Evolutionary conservation across 2,797 vertebrate species (phyloP), one percentile per base, ranked within the genome.

Genomic region (Spizella passerina): DNA sequence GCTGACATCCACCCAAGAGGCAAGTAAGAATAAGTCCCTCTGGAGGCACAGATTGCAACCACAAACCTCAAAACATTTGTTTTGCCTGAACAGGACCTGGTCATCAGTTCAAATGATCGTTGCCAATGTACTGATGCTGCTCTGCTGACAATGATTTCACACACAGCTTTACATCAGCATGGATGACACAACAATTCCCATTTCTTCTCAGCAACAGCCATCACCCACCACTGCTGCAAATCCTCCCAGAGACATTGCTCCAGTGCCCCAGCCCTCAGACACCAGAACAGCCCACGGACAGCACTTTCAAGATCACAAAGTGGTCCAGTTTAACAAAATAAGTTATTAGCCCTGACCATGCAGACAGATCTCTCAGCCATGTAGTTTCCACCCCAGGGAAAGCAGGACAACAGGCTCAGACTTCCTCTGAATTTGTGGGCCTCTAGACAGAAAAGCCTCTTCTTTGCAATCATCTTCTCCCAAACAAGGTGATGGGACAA

Each of bases 31-130:
- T 5, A 14, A 68, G 1, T 12, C 26, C 46, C 38, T 65, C 18
- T 26, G 34, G 4, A 5, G 7, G 24, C 38, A 60, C 29, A 52
- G 30, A 72, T 5, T 30, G 19, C 46, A 71, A 14, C 19, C 17
- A 7, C 17, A 19, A 36, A 52, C 16, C 22, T 49, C 56, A 38
- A 16, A 1, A 2, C 0, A 1, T 22, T 82, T 57, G 19, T 43
- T 52, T 52, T 56, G 23, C 22, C 56, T 22, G 17, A 79, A 20
- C 3, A 68, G 32, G 26, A 52, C 32, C 22, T 7, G 18, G 39
- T 14, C 44, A 70, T 39, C 61, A 77, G 29, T 60, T 50, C 24
- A 82, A 70, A 18, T 15, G 46, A 32, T 27, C 4, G 0, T n/a
- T 69, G 34, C 24, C 6, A 56, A 18, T 3, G 2, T 10, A 19